Evolutionary conservation across 2,113 vertebrate species (phyloP).

Genomic region (Petromus typicus): DNA sequence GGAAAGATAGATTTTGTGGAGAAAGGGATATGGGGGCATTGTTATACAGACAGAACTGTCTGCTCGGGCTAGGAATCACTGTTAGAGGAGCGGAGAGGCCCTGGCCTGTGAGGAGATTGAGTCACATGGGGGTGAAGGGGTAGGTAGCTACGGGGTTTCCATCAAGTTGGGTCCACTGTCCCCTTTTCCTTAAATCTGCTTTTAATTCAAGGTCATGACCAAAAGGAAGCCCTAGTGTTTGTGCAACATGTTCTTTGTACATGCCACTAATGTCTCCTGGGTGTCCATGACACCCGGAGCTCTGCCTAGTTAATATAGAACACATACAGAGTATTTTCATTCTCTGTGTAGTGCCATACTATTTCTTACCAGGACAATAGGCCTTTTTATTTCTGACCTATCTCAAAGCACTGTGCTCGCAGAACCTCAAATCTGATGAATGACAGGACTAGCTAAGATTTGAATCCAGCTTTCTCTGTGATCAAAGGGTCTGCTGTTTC

Average conservation of each 20-base stretch:
- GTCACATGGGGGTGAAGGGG: not conserved
- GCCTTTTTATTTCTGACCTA: not conserved
- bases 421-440: not conserved
- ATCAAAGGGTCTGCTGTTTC: not conserved
- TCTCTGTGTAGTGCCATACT: not conserved
- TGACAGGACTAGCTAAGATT: not conserved
- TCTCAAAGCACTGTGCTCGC: not conserved
- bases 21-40: not conserved
- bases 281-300: no score
- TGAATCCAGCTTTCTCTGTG: not conserved
- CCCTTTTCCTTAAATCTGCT: not conserved
- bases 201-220: not conserved
- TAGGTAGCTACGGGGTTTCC: rapidly evolving
- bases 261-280: not conserved
- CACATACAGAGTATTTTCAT: not conserved
- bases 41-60: rapidly evolving
- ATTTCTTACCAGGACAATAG: not conserved
- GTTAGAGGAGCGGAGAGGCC: not conserved
- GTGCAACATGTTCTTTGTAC: rapidly evolving
- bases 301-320: not conserved
- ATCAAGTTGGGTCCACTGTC: not conserved
- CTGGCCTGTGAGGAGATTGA: not conserved
- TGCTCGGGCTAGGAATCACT: not conserved
- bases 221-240: not conserved
- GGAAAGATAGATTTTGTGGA: not conserved